phyloP scores from a whole-genome alignment of 37 sponge, comb jelly and placozoan species.

The Lycopodina hypogea region DNA sequence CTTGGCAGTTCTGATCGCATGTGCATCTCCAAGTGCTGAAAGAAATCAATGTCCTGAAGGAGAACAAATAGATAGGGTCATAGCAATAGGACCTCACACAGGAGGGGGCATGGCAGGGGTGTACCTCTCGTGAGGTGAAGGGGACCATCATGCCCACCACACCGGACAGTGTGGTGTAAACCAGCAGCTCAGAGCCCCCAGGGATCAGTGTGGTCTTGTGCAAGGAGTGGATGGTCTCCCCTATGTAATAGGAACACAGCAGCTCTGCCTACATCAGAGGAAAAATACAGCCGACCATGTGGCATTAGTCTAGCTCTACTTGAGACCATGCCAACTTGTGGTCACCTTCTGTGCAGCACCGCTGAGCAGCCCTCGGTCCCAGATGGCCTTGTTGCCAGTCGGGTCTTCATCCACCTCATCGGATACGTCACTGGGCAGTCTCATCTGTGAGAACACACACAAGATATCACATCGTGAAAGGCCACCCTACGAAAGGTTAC shows the following conservation, averaged over 20 bases:
- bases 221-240: slow-evolving; percentile 87
- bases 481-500: background rate
- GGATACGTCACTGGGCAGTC: slow-evolving; percentile 73
- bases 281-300: background rate
- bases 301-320: background rate
- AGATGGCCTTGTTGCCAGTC: slow-evolving; percentile 88
- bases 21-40: slow-evolving; percentile 99
- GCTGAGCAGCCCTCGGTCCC: slow-evolving; percentile 94
- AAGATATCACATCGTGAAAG: background rate
- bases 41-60: slow-evolving; percentile 92
- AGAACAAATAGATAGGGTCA: background rate
- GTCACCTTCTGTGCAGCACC: slow-evolving; percentile 95
- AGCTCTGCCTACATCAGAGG: slow-evolving; percentile 57
- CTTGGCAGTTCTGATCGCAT: slow-evolving; percentile 86
- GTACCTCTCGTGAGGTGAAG: slow-evolving; percentile 90
- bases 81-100: too few relatives aligned
- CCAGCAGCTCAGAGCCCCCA: slow-evolving; percentile 92
- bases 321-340: too few relatives aligned
- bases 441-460: slow-evolving; percentile 46
- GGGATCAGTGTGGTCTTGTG: slow-evolving; percentile 93
- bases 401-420: slow-evolving; percentile 98
- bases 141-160: slow-evolving; percentile 93
- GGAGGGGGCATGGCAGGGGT: background rate
- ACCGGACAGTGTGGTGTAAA: slow-evolving; percentile 95
- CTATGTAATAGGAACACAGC: slow-evolving; percentile 80